Conservation (phyloP, 2,888 invertebrate genomes). For the Sphaerolaimus hirsutus region DNA sequence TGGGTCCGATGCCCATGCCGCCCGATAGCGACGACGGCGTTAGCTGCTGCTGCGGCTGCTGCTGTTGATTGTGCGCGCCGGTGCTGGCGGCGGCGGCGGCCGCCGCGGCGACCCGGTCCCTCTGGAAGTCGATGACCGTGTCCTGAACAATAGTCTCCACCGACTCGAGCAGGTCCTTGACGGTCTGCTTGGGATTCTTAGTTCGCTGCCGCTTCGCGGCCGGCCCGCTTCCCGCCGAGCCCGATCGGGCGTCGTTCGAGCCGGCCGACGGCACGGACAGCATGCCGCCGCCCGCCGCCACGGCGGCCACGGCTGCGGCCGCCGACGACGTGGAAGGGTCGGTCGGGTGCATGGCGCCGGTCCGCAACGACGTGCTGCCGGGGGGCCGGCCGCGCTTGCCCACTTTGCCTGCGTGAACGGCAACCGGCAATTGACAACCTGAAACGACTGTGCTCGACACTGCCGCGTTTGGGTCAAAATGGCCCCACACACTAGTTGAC, state of each 20-base stretch:
- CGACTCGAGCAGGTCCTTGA: constrained; percentile 7
- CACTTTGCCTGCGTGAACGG: too few species aligned
- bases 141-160: constrained; percentile 12
- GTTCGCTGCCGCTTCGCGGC: constrained; percentile 7
- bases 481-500: too few species aligned
- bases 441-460: too few species aligned
- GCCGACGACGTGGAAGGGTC: too few species aligned
- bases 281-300: not conserved
- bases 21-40: too few species aligned
- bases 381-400: constrained; percentile 2
- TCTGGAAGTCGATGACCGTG: constrained; percentile 16
- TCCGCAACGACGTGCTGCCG: not conserved
- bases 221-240: not conserved
- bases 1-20: too few species aligned
- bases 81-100: not conserved
- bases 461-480: too few species aligned
- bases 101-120: constrained; percentile 10
- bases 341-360: not conserved
- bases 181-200: constrained; percentile 3
- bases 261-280: not conserved
- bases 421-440: too few species aligned
- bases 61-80: not conserved
- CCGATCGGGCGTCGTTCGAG: not conserved
- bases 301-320: not conserved
- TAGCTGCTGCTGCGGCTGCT: not conserved